A percentile compares a stretch with the other conserved stretches of the same genome.
phyloP scores from a whole-genome alignment of 2,113 vertebrate species.

The Pteropus alecto region DNA sequence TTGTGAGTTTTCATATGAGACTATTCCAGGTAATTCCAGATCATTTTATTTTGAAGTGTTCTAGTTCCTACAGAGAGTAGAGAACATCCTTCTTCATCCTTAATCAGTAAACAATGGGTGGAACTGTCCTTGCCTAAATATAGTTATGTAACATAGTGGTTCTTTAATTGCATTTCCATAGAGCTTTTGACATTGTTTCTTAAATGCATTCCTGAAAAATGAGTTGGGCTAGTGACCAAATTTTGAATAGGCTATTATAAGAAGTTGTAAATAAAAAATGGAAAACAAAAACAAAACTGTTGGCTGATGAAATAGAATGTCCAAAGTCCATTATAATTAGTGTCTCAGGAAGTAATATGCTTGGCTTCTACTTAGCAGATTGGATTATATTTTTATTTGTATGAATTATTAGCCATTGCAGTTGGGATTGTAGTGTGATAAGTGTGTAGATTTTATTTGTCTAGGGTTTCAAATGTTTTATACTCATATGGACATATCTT shows the following conservation, averaged over 20 bases:
- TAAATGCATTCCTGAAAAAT: slow-evolving; percentile 36
- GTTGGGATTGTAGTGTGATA: neutral
- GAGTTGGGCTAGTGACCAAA: slow-evolving; percentile 6
- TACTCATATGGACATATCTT: neutral
- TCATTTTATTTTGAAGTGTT: slow-evolving; percentile 28
- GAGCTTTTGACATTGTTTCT: slow-evolving; percentile 41
- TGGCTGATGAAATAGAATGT: neutral
- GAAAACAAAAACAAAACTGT: neutral
- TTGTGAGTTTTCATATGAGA: neutral
- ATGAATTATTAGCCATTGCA: neutral
- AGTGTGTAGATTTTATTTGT: neutral
- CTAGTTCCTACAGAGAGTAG: neutral
- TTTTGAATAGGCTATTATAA: slow-evolving; percentile 28
- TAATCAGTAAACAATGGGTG: slow-evolving; percentile 18
- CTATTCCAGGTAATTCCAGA: neutral
- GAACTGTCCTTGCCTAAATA: slow-evolving; percentile 14
- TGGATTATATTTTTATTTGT: slow-evolving; percentile 19
- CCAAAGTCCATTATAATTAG: neutral
- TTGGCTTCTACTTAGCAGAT: neutral
- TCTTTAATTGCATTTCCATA: slow-evolving; percentile 62
- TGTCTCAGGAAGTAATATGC: neutral
- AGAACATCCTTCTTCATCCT: neutral
- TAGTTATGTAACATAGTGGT: neutral
- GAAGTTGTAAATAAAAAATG: neutral
- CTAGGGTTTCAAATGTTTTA: neutral